These are phyloP conservation scores for Cosmia trapezina DNA, from an alignment of 2,888 invertebrate species.

Conservation along the genomic window DNA sequence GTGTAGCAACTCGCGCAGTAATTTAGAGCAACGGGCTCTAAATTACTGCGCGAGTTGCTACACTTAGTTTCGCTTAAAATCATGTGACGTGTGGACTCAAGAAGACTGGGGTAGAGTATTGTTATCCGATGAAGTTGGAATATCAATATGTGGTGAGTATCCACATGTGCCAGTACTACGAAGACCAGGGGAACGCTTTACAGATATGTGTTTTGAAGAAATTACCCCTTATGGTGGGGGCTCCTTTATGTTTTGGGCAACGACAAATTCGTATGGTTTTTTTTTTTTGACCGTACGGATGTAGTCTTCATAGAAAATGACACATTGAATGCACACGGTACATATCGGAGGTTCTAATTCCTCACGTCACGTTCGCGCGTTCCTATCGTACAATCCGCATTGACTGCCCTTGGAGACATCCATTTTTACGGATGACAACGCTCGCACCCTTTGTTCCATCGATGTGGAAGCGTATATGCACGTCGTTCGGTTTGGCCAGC, in stretches of 20 bases:
- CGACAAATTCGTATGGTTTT: not conserved
- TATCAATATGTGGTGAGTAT: not conserved
- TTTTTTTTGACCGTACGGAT: conserved; percentile 1
- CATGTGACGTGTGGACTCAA: not conserved
- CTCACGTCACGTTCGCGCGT: no score
- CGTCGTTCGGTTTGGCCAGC: not conserved
- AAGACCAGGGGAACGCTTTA: no score
- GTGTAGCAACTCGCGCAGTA: no score
- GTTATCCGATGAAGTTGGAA: not conserved
- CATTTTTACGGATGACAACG: not conserved
- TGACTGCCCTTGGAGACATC: not conserved
- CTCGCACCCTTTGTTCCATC: not conserved
- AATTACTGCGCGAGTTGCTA: not conserved
- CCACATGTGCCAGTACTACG: no score
- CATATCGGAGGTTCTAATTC: no score
- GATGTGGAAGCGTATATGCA: not conserved
- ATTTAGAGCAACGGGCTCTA: no score
- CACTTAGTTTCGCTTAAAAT: not conserved
- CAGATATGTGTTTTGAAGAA: not conserved
- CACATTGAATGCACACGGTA: not conserved
- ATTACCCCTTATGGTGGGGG: not conserved
- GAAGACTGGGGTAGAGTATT: not conserved
- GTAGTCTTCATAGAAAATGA: conserved; percentile 7
- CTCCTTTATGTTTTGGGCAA: not conserved
- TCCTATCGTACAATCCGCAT: not conserved